Conservation (phyloP, 2,797 vertebrate species). For the Ctenopoma kingsleyae region DNA sequence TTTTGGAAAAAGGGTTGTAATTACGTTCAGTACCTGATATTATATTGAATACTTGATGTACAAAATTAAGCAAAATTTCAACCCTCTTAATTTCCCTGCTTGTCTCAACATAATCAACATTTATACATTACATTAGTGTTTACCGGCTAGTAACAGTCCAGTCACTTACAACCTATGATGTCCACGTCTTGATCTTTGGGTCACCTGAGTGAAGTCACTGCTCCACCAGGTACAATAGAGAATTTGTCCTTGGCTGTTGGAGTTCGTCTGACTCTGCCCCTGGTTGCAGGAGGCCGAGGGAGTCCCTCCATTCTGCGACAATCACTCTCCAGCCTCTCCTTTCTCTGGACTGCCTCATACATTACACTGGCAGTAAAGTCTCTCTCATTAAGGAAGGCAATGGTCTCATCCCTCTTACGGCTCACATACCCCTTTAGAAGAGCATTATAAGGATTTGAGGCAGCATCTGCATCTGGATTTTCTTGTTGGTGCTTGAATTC, state of each 20-base stretch:
- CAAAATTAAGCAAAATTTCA: background rate
- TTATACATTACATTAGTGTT: background rate
- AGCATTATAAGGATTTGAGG: conserved; percentile 80
- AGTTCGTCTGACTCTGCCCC: conserved; percentile 67
- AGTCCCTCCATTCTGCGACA: conserved; percentile 76
- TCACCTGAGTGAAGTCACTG: conserved; percentile 55
- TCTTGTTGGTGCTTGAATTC: conserved; percentile 82
- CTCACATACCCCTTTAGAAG: conserved; percentile 83
- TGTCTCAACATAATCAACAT: background rate
- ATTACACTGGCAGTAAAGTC: conserved; percentile 84
- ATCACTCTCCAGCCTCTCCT: conserved; percentile 75
- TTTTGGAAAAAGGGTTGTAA: background rate
- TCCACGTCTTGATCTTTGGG: background rate
- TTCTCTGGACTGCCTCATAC: conserved; percentile 72
- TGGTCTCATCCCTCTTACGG: conserved; percentile 80
- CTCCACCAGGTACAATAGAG: conserved; percentile 72
- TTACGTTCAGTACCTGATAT: conserved; percentile 1
- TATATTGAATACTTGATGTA: background rate
- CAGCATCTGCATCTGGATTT: conserved; percentile 65
- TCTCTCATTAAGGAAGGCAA: conserved; percentile 81
- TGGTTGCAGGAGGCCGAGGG: conserved; percentile 34
- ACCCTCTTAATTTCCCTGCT: background rate
- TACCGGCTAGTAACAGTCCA: background rate
- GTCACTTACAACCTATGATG: background rate
- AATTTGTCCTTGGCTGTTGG: conserved; percentile 72